Base-by-base conservation (phyloP, 2,113 vertebrate species). In the Epinephelus cyanopodus region DNA sequence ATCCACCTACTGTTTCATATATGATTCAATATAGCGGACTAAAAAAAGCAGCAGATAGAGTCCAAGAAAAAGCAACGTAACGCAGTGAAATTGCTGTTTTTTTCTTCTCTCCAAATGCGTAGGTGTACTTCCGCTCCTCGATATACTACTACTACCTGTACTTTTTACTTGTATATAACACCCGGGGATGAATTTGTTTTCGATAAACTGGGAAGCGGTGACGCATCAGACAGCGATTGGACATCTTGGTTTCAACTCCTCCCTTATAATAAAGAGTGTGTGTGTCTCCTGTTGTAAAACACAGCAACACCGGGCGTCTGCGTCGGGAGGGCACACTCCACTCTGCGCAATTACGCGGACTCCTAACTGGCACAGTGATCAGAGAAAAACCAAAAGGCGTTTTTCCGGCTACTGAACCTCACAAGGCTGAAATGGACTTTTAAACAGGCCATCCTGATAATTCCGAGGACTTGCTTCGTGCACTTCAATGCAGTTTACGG, bases 201-300 rank as follows among this genome's bases (percentile, higher is more conserved):
- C 94, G 89, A 96, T 94, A 94, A 96, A 96, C 95, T 94, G 95
- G 75, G 90, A 94, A 94, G 95, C 95, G 90, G 96, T 98, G 97
- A 98, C 98, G 97, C 96, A 95, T 93, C 95, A 93, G 86, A 92
- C 95, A 92, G 95, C 95, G 96, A 99, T 99, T 99, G 98, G 97
- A 96, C 96, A 94, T 94, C 92, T 93, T 92, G 95, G 93, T 90
- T 92, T 94, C 95, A 94, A 96, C 96, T 97, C 98, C 98, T 97
- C 97, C 98, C 97, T 97, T 97, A 96, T 97, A 96, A 97, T 97
- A 90, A 91, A 97, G 97, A 94, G 93, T 94, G 95, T 96, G 96
- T 94, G 96, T 95, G 94, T 96, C 94, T 96, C 95, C 94, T 94
- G 96, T 96, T 97, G 96, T 97, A 95, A 97, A 96, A 96, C 96